Evolutionary conservation across 2,888 invertebrate species (phyloP).

Genomic region (Drosophila leonis): DNA sequence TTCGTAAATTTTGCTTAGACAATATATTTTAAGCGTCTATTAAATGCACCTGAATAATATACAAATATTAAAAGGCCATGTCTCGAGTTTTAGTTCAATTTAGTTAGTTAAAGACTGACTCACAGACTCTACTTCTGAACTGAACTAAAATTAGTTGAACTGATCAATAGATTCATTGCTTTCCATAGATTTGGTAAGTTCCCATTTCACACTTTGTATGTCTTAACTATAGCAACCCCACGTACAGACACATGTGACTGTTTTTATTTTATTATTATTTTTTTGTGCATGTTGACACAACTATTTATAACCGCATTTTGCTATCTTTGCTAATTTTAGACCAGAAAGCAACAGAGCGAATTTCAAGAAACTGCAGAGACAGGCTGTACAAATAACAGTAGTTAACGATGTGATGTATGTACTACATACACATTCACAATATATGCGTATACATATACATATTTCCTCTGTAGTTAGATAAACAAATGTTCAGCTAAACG

Average conservation of each 20-base stretch:
- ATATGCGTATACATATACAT: neutral
- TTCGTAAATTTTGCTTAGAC: neutral
- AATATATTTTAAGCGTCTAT: neutral
- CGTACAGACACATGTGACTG: slow-evolving; percentile 54
- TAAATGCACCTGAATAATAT: neutral
- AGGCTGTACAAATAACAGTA: slow-evolving; percentile 70
- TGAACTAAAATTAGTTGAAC: neutral
- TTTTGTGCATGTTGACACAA: slow-evolving; percentile 64
- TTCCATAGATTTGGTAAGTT: neutral
- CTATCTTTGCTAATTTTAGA: slow-evolving; percentile 79
- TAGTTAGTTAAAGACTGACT: neutral
- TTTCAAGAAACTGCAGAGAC: slow-evolving; percentile 61
- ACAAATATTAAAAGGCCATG: neutral
- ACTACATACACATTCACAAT: neutral
- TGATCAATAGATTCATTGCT: neutral
- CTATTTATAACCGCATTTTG: slow-evolving; percentile 71
- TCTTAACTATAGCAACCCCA: slow-evolving; percentile 30
- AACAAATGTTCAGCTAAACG: slow-evolving; percentile 41
- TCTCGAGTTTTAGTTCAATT: neutral
- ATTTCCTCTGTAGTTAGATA: neutral
- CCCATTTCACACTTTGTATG: slow-evolving; percentile 21
- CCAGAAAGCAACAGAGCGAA: slow-evolving; percentile 53
- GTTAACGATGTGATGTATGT: slow-evolving; percentile 8
- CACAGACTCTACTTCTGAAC: neutral
- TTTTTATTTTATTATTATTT: slow-evolving; percentile 26